Evolutionary conservation across 2,888 invertebrate species (phyloP).

Genomic region (Acanthosepion esculentum): DNA sequence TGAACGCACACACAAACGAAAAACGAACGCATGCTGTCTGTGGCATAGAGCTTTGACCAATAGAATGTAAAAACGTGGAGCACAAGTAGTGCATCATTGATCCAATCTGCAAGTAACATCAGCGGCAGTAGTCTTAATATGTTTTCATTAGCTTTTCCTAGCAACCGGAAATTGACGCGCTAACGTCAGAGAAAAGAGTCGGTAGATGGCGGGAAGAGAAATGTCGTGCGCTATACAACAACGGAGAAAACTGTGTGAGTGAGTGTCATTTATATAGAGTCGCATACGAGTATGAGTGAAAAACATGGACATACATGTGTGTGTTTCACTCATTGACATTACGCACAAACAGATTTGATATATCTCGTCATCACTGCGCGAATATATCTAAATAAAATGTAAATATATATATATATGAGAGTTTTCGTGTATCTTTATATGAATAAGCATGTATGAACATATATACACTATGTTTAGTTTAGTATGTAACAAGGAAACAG

Average conservation of each 20-base stretch:
- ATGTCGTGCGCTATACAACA: not conserved
- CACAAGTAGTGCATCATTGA: not conserved
- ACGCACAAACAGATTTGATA: no score
- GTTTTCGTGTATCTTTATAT: no score
- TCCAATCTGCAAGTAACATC: not conserved
- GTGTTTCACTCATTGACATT: no score
- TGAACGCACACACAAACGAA: not conserved
- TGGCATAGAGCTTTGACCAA: not conserved
- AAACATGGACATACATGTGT: no score
- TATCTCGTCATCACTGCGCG: no score
- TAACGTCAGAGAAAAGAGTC: not conserved
- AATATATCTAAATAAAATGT: no score
- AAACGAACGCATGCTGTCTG: not conserved
- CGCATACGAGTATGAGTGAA: no score
- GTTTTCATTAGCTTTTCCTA: slow-evolving; percentile 33
- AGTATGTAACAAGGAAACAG: no score
- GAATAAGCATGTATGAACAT: no score
- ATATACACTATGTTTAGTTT: no score
- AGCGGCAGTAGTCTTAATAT: not conserved
- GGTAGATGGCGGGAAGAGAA: not conserved
- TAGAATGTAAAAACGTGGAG: not conserved
- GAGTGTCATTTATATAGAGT: no score
- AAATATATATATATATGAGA: no score
- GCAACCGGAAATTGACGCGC: not conserved
- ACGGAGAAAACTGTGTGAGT: not conserved